These are phyloP conservation scores for Arothron firmamentum DNA, from an alignment of 2,113 vertebrate genomes.

Conservation along the genomic window DNA sequence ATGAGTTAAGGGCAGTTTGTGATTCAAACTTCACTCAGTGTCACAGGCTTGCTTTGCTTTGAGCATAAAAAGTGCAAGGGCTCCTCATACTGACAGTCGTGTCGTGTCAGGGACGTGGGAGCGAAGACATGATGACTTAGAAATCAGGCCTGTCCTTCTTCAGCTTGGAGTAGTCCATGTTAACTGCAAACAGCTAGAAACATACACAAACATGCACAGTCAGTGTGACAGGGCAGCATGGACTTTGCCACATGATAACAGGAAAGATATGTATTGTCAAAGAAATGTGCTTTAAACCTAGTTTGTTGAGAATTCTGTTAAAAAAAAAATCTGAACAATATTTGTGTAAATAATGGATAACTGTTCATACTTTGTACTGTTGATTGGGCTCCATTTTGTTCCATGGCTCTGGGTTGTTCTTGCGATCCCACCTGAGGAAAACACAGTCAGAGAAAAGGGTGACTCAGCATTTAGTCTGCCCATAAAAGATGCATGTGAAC, in stretches of 20 bases:
- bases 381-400: slow-evolving; percentile 81
- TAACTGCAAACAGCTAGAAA: slow-evolving; percentile 81
- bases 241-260: slow-evolving; percentile 46
- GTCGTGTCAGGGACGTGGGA: neutral
- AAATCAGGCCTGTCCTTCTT: slow-evolving; percentile 93
- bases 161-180: slow-evolving; percentile 87
- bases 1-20: neutral
- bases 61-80: slow-evolving; percentile 40
- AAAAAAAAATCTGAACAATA: neutral
- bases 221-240: slow-evolving; percentile 13
- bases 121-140: slow-evolving; percentile 58
- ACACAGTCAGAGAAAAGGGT: slow-evolving; percentile 1
- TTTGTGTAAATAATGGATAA: neutral
- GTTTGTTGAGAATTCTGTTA: neutral
- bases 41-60: slow-evolving; percentile 20
- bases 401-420: slow-evolving; percentile 95
- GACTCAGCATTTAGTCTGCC: neutral
- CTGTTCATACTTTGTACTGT: slow-evolving; percentile 87
- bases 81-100: neutral
- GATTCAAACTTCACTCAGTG: slow-evolving; percentile 17
- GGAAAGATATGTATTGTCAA: slow-evolving; percentile 1
- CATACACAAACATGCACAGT: slow-evolving; percentile 22
- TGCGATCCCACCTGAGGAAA: slow-evolving; percentile 86
- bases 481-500: neutral
- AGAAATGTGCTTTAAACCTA: neutral